A percentile compares a stretch with the other conserved stretches of the same genome.
These are phyloP conservation scores for Haemorhous mexicanus DNA, from an alignment of 2,113 vertebrate species.

Conservation along the genomic window DNA sequence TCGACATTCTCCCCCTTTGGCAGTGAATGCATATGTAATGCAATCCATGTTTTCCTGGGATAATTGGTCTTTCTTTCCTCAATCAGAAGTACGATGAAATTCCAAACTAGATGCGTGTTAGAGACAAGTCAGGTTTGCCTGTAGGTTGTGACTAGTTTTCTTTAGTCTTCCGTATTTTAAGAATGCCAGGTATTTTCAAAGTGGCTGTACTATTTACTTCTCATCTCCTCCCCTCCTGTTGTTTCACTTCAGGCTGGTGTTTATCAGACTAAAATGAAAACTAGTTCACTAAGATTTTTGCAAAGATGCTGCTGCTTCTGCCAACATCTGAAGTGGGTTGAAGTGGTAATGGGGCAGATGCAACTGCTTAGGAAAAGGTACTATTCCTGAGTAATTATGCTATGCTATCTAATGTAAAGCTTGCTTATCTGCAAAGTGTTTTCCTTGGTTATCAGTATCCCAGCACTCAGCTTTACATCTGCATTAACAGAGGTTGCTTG, in stretches of 20 bases:
- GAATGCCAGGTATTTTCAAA: not conserved
- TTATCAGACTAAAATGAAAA: not conserved
- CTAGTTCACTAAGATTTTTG: not conserved
- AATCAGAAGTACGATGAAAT: conserved; percentile 57
- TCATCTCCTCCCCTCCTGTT: not conserved
- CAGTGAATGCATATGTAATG: conserved; percentile 69
- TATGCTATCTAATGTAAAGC: not conserved
- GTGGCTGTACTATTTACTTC: not conserved
- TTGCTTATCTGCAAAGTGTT: not conserved
- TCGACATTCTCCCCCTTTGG: conserved; percentile 51
- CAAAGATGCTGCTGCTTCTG: not conserved
- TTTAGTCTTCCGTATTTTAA: not conserved
- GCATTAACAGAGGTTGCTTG: not conserved
- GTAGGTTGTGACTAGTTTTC: not conserved
- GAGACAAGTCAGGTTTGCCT: not conserved
- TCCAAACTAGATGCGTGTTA: conserved; percentile 60
- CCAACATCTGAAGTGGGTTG: not conserved
- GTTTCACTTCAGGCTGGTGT: not conserved
- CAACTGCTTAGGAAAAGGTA: not conserved
- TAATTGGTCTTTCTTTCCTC: conserved; percentile 71
- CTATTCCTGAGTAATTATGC: not conserved
- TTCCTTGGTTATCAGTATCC: not conserved
- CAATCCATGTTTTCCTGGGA: conserved; percentile 71
- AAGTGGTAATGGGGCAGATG: not conserved
- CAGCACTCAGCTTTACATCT: not conserved